These are phyloP conservation scores for Actias luna DNA, from an alignment of 2,888 invertebrate species.

Conservation along the genomic window DNA sequence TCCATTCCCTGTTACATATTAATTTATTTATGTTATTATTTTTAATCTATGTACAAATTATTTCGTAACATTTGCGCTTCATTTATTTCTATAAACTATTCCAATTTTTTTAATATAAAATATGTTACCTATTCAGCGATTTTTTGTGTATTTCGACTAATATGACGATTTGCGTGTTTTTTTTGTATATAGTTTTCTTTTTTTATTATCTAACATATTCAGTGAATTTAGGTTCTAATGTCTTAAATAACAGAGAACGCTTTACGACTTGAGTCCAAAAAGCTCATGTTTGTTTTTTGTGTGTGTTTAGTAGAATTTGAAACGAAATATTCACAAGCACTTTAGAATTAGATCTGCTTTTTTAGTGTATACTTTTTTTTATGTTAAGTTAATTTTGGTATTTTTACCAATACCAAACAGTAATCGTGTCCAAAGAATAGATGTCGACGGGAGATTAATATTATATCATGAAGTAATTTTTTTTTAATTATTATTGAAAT, in stretches of 20 bases:
- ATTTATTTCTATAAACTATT: background rate
- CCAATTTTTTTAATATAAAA: too few relatives aligned
- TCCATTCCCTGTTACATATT: background rate
- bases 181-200: background rate
- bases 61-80: background rate
- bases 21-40: slow-evolving; percentile 1
- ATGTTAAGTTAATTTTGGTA: slow-evolving; percentile 34
- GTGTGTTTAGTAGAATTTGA: background rate
- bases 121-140: background rate
- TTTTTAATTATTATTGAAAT: slow-evolving; percentile 25
- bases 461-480: slow-evolving; percentile 44
- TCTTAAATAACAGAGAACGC: background rate
- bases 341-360: slow-evolving; percentile 50
- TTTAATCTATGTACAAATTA: slow-evolving; percentile 21
- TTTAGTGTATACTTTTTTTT: slow-evolving; percentile 23
- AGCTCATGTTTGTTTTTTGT: too few relatives aligned
- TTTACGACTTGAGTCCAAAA: background rate
- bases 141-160: background rate
- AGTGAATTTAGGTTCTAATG: background rate
- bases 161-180: background rate
- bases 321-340: slow-evolving; percentile 30
- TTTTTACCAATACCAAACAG: slow-evolving; percentile 52
- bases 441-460: slow-evolving; percentile 39
- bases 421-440: slow-evolving; percentile 74
- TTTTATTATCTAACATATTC: background rate